Conservation (phyloP, 2,113 vertebrate species). For the Numida meleagris region DNA sequence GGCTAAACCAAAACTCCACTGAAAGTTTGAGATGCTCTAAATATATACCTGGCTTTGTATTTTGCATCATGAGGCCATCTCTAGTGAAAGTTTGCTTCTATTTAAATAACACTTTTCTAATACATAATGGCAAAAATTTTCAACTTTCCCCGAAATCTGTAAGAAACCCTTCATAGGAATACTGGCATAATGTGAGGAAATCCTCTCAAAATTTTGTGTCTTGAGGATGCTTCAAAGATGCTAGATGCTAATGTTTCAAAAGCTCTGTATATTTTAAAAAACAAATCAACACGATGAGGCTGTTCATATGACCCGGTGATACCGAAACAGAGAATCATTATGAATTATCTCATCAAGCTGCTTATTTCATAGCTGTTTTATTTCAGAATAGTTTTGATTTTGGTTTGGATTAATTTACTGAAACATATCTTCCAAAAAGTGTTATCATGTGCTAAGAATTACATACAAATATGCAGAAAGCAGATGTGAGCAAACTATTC, state of each 20-base stretch:
- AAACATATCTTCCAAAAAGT: not conserved
- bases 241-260: not conserved
- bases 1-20: not conserved
- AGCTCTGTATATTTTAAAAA: not conserved
- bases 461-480: not conserved
- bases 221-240: not conserved
- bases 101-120: conserved; percentile 31
- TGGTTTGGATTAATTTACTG: conserved; percentile 22
- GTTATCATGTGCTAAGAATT: not conserved
- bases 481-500: not conserved
- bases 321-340: not conserved
- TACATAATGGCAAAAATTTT: not conserved
- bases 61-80: not conserved
- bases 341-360: not conserved
- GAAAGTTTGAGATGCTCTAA: not conserved
- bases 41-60: not conserved
- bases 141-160: not conserved
- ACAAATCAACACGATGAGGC: not conserved
- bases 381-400: not conserved
- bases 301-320: not conserved
- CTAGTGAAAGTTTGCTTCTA: conserved; percentile 15
- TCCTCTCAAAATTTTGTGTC: conserved; percentile 12
- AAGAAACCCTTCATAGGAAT: not conserved
- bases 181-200: not conserved
- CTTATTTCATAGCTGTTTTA: not conserved